phyloP scores from a whole-genome alignment of 2,797 vertebrate genomes.

The Oryzias dopingdopingensis region DNA sequence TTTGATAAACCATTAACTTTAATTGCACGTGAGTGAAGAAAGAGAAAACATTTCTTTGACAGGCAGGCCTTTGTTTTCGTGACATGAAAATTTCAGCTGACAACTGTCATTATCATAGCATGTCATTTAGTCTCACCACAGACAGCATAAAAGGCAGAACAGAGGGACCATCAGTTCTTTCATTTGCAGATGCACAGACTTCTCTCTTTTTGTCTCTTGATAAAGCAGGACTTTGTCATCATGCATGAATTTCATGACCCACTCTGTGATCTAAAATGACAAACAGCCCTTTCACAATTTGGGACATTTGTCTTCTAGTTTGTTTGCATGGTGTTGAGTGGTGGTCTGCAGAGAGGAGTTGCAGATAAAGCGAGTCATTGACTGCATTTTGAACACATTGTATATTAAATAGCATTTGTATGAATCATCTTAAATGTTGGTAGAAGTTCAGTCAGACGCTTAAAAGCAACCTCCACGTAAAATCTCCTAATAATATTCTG shows the following conservation, averaged over 20 bases:
- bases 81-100: constrained; percentile 30
- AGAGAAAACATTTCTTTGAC: constrained; percentile 14
- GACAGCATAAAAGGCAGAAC: constrained; percentile 21
- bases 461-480: constrained; percentile 21
- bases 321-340: constrained; percentile 41
- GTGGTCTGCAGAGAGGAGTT: constrained; percentile 29
- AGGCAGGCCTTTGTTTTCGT: constrained; percentile 8
- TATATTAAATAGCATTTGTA: constrained; percentile 39
- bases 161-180: not conserved
- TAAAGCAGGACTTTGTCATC: constrained; percentile 17
- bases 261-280: constrained; percentile 9
- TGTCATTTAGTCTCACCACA: constrained; percentile 41
- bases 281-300: constrained; percentile 2
- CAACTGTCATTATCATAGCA: constrained; percentile 28
- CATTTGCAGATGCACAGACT: constrained; percentile 1
- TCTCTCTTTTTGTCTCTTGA: not conserved
- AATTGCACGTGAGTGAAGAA: constrained; percentile 1
- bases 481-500: constrained; percentile 15
- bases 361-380: constrained; percentile 5
- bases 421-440: not conserved
- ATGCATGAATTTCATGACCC: constrained; percentile 9
- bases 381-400: constrained; percentile 28
- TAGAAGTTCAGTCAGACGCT: constrained; percentile 40
- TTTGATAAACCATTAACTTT: no score
- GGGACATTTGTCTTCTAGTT: constrained; percentile 23